Percentiles rank a stretch among this genome's conserved stretches.
Conservation (phyloP, 2,797 vertebrate species). For the Prionace glauca region DNA sequence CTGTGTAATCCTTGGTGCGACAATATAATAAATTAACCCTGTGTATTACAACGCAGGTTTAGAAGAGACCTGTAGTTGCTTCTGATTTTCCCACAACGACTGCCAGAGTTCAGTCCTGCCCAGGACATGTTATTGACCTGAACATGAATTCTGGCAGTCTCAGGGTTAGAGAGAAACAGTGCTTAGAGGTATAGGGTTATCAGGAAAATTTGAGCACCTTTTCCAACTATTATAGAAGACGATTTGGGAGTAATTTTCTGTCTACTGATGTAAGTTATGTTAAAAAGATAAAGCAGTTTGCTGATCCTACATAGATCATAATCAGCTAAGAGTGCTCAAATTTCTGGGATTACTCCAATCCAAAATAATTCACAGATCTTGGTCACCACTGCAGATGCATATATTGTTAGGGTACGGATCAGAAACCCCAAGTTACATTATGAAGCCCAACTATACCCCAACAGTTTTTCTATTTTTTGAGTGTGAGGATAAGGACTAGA, state of each 20-base stretch:
- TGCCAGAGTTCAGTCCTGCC: neutral
- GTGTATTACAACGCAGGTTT: neutral
- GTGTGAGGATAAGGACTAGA: no score
- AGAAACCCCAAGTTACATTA: no score
- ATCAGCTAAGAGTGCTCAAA: neutral
- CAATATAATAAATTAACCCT: neutral
- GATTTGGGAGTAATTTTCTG: neutral
- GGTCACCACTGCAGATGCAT: neutral
- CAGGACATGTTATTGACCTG: neutral
- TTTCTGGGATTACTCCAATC: neutral
- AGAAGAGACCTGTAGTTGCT: neutral
- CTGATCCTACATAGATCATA: neutral
- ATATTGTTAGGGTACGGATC: no score
- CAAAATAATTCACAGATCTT: neutral
- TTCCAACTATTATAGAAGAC: neutral
- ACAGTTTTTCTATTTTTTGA: no score
- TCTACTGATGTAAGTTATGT: neutral
- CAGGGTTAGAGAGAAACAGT: neutral
- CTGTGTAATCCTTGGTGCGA: neutral
- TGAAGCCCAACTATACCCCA: no score
- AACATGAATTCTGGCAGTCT: neutral
- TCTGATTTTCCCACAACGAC: neutral
- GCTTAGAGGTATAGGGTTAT: neutral
- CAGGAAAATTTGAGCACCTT: neutral
- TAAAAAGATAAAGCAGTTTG: neutral